Evolutionary conservation across 64 coral and sea anemone species (phyloP), one percentile per base, ranked within the genome.

Genomic region (Montipora sp.): DNA sequence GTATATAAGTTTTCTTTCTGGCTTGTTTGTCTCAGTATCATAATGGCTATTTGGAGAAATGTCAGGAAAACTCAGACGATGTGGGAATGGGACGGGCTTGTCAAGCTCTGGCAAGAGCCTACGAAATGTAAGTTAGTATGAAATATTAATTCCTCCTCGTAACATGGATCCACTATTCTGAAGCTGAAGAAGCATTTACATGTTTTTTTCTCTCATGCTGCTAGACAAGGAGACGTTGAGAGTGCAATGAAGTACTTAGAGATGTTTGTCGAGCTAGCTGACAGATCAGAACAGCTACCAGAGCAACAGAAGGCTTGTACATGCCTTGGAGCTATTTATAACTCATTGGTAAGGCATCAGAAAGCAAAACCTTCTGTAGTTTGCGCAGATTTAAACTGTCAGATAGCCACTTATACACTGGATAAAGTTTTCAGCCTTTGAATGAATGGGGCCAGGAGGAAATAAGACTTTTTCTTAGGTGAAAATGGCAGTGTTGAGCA

Each of bases 31-130:
- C 70, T 7, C 23, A 97, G 95, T 97, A 97, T 77, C 95, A 97
- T 87, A 94, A 87, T 82, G 92, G 95, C 58, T 97, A 97, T 47
- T 85, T 97, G 55, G 95, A 97, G 46, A 97, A 97, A 66, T 97
- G 95, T 59, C 95, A 97, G 53, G 92, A 94, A 60, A 77, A 72
- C 22, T 78, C 88, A 20, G 95, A 97, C 88, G 92, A 94, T 80
- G 92, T 97, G 91, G 95, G 95, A 51, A 97, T 97, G 95, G 95
- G 95, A 65, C 55, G 95, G 70, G 95, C 92, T 83, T 97, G 95
- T 57, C 95, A 94, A 78, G 95, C 95, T 6, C 22, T 97, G 50
- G 95, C 95, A 75, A 97, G 92, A 87, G 88, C 95, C 47, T 97
- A 97, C 89, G 89, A 97, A 89, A 84, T 97, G 95, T 97, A 94